These are phyloP conservation scores for Oscheius sp. DNA, from an alignment of 2,888 invertebrate genomes.

Conservation along the genomic window DNA sequence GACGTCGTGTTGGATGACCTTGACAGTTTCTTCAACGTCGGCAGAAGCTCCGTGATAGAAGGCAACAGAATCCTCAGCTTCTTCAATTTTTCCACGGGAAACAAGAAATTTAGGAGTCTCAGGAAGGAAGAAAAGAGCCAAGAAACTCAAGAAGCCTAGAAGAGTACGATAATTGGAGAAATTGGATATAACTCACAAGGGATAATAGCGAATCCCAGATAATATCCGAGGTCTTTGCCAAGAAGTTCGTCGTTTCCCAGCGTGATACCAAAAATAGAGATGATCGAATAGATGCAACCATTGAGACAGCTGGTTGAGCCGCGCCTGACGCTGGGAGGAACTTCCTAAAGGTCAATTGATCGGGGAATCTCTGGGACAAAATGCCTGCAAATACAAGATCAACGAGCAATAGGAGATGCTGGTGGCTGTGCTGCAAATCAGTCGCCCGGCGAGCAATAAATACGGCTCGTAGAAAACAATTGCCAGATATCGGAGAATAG, in stretches of 20 bases:
- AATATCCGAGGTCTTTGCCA: slow-evolving; percentile 31
- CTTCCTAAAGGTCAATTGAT: slow-evolving; percentile 25
- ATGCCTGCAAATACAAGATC: slow-evolving; percentile 30
- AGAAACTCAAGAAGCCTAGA: slow-evolving; percentile 33
- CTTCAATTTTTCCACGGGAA: slow-evolving; percentile 17
- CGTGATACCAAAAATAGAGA: slow-evolving; percentile 36
- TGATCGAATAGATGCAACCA: slow-evolving; percentile 34
- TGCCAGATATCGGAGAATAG: slow-evolving; percentile 17
- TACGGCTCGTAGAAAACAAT: slow-evolving; percentile 31
- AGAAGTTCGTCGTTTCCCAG: slow-evolving; percentile 35
- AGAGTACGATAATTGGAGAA: neutral
- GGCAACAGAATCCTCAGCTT: slow-evolving; percentile 26
- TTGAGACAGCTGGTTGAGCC: slow-evolving; percentile 37
- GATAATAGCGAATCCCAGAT: slow-evolving; percentile 31
- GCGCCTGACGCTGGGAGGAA: slow-evolving; percentile 21
- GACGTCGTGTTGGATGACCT: slow-evolving; percentile 33
- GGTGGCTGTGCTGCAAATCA: slow-evolving; percentile 36
- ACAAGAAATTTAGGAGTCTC: slow-evolving; percentile 36
- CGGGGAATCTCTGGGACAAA: neutral
- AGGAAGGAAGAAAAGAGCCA: slow-evolving; percentile 33
- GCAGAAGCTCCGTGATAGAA: slow-evolving; percentile 33
- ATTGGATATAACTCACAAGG: slow-evolving; percentile 22
- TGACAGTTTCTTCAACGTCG: slow-evolving; percentile 21
- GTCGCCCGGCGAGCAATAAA: slow-evolving; percentile 28
- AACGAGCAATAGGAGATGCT: slow-evolving; percentile 32